Percentiles rank a stretch among this genome's conserved stretches.
Conservation (phyloP, 1,140 invertebrate species). For the Helicorthomorpha holstii region DNA sequence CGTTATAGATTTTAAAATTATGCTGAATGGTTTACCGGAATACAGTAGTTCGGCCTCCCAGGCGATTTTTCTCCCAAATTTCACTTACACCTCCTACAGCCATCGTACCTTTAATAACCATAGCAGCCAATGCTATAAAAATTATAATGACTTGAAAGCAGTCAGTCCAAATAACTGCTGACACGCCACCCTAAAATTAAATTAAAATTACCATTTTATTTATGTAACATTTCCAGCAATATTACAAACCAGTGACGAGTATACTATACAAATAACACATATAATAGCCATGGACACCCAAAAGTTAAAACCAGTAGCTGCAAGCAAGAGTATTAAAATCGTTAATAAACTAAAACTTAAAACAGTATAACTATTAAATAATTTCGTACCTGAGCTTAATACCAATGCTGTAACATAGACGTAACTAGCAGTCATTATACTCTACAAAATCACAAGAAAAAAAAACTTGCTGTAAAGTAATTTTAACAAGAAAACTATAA, state of each 20-base stretch:
- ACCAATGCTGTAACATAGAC: background rate
- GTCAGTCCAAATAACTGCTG: slow-evolving; percentile 33
- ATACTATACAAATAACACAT: background rate
- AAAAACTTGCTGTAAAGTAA: background rate
- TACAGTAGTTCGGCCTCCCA: background rate
- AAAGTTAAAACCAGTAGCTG: background rate
- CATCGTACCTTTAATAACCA: slow-evolving; percentile 13
- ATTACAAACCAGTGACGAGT: background rate
- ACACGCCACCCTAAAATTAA: slow-evolving; percentile 27
- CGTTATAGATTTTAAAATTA: too few relatives aligned
- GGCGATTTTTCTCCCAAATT: background rate
- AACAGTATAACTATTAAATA: background rate
- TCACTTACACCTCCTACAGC: slow-evolving; percentile 11
- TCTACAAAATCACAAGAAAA: background rate
- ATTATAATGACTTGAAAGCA: slow-evolving; percentile 29
- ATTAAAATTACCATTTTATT: background rate
- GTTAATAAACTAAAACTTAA: background rate
- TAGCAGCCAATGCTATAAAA: slow-evolving; percentile 14
- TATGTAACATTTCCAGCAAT: background rate
- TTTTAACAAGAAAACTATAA: background rate
- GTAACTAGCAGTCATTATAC: background rate
- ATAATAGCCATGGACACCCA: background rate
- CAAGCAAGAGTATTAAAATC: background rate
- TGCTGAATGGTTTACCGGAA: background rate
- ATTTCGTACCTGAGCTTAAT: background rate